Conservation (phyloP, 2,113 vertebrate species). For the Halcyon senegalensis region DNA sequence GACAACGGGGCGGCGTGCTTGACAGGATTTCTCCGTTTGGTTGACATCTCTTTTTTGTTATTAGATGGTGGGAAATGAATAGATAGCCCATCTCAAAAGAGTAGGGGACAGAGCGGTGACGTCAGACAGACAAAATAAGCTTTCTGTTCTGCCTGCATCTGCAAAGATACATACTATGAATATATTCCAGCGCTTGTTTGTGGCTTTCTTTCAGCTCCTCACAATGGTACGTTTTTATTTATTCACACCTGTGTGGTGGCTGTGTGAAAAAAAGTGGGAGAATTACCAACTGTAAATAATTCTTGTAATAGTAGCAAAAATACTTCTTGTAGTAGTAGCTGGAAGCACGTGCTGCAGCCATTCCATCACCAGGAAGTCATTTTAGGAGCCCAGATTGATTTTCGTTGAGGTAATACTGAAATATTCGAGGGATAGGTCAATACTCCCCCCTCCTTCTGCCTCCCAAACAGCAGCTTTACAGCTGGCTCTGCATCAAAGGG, state of each 20-base stretch:
- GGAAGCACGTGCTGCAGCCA: not conserved
- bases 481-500: not conserved
- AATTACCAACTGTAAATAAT: not conserved
- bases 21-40: constrained; percentile 17
- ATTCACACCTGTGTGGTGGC: not conserved
- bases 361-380: not conserved
- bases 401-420: not conserved
- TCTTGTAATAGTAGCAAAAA: not conserved
- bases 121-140: constrained; percentile 23
- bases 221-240: not conserved
- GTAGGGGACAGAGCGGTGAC: not conserved
- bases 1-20: not conserved
- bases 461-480: not conserved
- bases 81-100: not conserved
- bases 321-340: not conserved
- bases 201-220: not conserved
- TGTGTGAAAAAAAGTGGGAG: not conserved
- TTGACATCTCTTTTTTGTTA: constrained; percentile 50
- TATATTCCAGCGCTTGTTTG: not conserved
- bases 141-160: not conserved
- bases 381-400: not conserved
- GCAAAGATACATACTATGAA: not conserved
- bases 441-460: not conserved
- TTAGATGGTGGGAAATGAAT: not conserved
- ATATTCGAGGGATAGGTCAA: not conserved